phyloP scores from a whole-genome alignment of 2,797 vertebrate genomes.

The Anabacerthia variegaticeps region DNA sequence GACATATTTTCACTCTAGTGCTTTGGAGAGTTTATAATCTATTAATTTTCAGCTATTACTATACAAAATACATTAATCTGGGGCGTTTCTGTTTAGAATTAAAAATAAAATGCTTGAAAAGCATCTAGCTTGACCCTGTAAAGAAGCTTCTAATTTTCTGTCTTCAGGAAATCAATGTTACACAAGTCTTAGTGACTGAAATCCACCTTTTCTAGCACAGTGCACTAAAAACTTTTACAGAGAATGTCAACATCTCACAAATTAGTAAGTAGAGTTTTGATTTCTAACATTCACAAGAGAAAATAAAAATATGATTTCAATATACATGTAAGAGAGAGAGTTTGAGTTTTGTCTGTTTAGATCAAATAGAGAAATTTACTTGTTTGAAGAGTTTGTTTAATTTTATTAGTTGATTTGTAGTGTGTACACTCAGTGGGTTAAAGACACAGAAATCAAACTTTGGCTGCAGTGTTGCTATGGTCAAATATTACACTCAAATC shows the following conservation, averaged over 20 bases:
- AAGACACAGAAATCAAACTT: not conserved
- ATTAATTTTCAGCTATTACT: not conserved
- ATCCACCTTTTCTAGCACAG: not conserved
- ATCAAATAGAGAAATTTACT: not conserved
- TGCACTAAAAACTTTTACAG: not conserved
- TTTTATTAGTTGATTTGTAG: not conserved
- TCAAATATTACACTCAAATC: not conserved
- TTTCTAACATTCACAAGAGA: not conserved
- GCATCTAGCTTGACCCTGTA: not conserved
- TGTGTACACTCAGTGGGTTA: not conserved
- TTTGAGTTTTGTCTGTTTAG: not conserved
- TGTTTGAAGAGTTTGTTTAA: not conserved
- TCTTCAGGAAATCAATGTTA: not conserved
- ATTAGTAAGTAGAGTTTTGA: not conserved
- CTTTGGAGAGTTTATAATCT: not conserved
- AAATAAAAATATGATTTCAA: not conserved
- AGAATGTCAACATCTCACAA: not conserved
- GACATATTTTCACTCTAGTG: not conserved
- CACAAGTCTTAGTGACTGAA: not conserved
- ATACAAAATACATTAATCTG: not conserved
- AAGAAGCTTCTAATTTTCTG: not conserved
- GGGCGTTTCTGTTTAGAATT: not conserved
- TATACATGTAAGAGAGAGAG: not conserved
- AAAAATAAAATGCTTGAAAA: rapidly evolving
- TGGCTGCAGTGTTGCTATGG: not conserved